These are phyloP conservation scores for Geodia barretti DNA, from an alignment of 37 sponge, comb jelly and placozoan species.

Conservation along the genomic window DNA sequence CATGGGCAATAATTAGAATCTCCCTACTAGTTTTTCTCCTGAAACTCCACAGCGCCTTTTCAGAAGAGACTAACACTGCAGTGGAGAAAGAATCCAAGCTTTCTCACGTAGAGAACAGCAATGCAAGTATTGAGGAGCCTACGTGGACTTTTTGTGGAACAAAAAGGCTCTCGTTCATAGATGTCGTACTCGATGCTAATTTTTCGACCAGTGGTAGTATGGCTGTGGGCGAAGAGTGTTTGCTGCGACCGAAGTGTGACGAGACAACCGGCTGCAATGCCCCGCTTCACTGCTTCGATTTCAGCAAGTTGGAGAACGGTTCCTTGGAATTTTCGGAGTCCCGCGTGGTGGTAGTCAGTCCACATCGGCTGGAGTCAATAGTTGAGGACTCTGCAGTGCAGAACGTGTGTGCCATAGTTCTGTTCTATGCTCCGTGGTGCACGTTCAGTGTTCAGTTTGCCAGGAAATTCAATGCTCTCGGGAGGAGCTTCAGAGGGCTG, in stretches of 20 bases:
- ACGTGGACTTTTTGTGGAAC: too few species aligned
- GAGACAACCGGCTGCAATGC: slow-evolving; percentile 23
- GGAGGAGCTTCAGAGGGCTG: slow-evolving; percentile 37
- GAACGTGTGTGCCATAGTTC: slow-evolving; percentile 69
- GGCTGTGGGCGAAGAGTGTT: background rate
- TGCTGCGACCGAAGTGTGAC: slow-evolving; percentile 12
- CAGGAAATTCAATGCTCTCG: slow-evolving; percentile 62
- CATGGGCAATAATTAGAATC: too few species aligned
- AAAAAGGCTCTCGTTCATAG: too few species aligned
- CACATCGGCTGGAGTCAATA: slow-evolving; percentile 38
- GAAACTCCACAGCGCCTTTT: too few species aligned
- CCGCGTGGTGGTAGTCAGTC: slow-evolving; percentile 33
- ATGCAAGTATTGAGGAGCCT: too few species aligned
- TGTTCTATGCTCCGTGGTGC: slow-evolving; percentile 77
- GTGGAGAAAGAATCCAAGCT: too few species aligned
- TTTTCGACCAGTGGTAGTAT: background rate
- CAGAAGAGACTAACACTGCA: too few species aligned
- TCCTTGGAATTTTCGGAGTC: background rate
- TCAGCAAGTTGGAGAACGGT: background rate
- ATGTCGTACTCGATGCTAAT: background rate
- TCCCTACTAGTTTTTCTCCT: too few species aligned
- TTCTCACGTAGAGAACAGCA: too few species aligned
- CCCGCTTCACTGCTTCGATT: slow-evolving; percentile 41
- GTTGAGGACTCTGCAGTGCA: slow-evolving; percentile 15
- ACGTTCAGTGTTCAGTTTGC: slow-evolving; percentile 59